These are phyloP conservation scores for Anabacerthia variegaticeps DNA, from an alignment of 2,797 vertebrate species.

Conservation along the genomic window DNA sequence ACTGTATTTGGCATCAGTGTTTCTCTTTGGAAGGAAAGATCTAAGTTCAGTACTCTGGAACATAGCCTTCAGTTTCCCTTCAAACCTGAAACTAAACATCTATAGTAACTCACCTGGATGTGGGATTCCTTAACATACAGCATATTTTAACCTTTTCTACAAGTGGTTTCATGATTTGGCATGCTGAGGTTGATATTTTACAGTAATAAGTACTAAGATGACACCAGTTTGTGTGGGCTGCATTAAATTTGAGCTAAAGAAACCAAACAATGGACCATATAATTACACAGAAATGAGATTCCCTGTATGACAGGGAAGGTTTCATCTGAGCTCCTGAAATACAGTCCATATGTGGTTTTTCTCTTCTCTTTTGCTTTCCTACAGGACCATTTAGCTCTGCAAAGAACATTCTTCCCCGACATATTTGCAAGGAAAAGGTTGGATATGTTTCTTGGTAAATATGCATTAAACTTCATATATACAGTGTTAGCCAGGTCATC, in stretches of 20 bases:
- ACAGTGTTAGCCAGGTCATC: neutral
- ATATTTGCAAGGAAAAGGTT: neutral
- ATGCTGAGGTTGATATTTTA: constrained; percentile 35
- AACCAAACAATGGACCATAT: neutral
- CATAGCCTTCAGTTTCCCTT: neutral
- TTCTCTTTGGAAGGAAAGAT: neutral
- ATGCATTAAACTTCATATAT: neutral
- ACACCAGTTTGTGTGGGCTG: constrained; percentile 5
- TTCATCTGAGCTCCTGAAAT: constrained; percentile 3
- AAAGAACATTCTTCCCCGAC: neutral
- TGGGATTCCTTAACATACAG: neutral
- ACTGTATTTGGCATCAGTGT: neutral
- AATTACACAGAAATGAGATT: constrained; percentile 12
- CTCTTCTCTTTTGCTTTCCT: neutral
- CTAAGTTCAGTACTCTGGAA: neutral
- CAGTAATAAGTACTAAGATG: neutral
- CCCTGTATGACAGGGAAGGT: neutral
- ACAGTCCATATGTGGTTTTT: neutral
- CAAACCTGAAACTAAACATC: neutral
- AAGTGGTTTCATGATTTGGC: constrained; percentile 35
- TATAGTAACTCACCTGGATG: neutral
- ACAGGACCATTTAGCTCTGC: neutral
- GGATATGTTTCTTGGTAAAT: neutral
- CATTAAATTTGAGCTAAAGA: neutral
- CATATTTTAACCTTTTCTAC: neutral